Evolutionary conservation across 2,797 vertebrate species (phyloP), one percentile per base, ranked within the genome.

Genomic region (Lacerta viridis): DNA sequence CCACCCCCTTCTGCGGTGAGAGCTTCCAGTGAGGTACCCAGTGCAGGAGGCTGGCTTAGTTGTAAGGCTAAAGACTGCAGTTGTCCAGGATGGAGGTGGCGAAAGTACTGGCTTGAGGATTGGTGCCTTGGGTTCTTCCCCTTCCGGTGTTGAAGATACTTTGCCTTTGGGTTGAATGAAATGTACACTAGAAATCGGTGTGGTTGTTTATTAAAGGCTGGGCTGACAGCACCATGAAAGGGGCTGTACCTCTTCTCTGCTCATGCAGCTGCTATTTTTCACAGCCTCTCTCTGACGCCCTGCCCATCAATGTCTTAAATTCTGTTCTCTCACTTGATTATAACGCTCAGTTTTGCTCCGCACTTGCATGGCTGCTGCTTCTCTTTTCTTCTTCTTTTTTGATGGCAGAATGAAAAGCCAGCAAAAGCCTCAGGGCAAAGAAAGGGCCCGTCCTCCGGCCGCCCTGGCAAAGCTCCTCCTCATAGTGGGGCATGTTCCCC

Each of bases 41-140:
- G 10, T 64, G 29, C 29, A 39, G 55, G 64, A 68, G 46, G 61
- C 41, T 18, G 43, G 50, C 81, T 78, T 72, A 27, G 36, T 66
- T 20, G 72, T 43, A n/a, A 80, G 25, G 43, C 27, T 29, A 2
- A 23, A 79, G 17, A 41, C 15, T 64, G 77, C 55, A 72, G 80
- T 55, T 25, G 13, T 78, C 50, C 68, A 33, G 27, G 33, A 39
- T 75, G 50, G 76, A 85, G 77, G 77, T 41, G 80, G 43, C 1
- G 1, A 68, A 76, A 20, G 78, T 46, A 68, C 29, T 5, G 61
- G 77, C 50, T 84, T 87, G 72, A 15, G 23, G 29, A 39, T 77
- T 77, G 17, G 86, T 88, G 82, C 86, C 86, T 76, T 88, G 71
- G 86, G 80, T 76, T 80, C 43, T 76, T 80, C 59, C 76, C 88